These are phyloP conservation scores for Raja brachyura DNA, from an alignment of 2,113 vertebrate genomes.

Conservation along the genomic window DNA sequence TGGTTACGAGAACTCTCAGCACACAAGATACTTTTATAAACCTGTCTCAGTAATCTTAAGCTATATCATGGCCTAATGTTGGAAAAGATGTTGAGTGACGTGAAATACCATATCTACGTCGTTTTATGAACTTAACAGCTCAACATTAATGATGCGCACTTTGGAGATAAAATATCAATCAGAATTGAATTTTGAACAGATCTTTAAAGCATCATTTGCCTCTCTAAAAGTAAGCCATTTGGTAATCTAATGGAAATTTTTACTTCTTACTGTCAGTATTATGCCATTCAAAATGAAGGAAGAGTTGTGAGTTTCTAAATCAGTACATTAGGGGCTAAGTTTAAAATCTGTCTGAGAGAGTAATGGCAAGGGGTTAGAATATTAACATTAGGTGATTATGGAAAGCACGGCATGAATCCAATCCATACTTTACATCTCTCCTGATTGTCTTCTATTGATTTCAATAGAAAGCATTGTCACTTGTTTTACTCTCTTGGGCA, in stretches of 20 bases:
- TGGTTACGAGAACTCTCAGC: not conserved
- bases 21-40: not conserved
- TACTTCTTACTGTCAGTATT: not conserved
- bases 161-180: not conserved
- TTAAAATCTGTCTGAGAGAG: not conserved
- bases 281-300: not conserved
- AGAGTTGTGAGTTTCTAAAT: not conserved
- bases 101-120: not conserved
- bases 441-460: not conserved
- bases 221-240: not conserved
- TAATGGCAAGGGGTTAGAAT: not conserved
- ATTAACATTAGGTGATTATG: not conserved
- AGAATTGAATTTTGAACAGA: not conserved
- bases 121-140: not conserved
- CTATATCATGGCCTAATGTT: too few relatives aligned
- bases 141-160: not conserved
- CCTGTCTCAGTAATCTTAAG: not conserved
- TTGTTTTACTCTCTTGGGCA: not conserved
- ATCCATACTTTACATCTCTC: not conserved
- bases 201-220: not conserved
- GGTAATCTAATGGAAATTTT: not conserved
- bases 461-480: not conserved
- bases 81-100: not conserved
- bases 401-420: not conserved
- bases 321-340: not conserved